Evolutionary conservation across 2,113 vertebrate species (phyloP).

Genomic region (Chloropsis hardwickii): DNA sequence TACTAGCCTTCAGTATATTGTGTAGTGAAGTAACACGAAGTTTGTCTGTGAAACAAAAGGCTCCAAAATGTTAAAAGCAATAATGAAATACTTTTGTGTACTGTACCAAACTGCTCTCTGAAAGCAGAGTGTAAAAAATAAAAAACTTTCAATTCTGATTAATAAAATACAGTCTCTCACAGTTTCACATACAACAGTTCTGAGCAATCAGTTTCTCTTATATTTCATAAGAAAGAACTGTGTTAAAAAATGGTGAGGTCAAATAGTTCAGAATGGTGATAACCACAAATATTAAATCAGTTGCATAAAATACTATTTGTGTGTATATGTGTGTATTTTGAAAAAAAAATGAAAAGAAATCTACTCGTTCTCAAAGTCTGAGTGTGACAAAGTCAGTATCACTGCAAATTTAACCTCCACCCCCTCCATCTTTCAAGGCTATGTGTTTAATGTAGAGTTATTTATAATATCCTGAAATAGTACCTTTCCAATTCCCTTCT

Average conservation of each 20-base stretch:
- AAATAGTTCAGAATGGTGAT: slow-evolving; percentile 16
- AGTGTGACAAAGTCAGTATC: not conserved
- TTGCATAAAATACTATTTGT: slow-evolving; percentile 9
- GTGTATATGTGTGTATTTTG: not conserved
- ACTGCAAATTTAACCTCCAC: not conserved
- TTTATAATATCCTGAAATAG: slow-evolving; percentile 19
- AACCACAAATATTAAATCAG: not conserved
- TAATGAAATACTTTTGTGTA: slow-evolving; percentile 51
- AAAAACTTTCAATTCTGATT: slow-evolving; percentile 13
- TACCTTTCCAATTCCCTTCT: not conserved
- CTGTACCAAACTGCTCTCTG: slow-evolving; percentile 24
- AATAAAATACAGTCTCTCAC: not conserved
- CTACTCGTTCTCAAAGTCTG: not conserved
- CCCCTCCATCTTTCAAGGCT: not conserved
- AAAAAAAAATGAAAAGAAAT: slow-evolving; percentile 15
- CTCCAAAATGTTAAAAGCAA: slow-evolving; percentile 66
- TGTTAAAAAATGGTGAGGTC: not conserved
- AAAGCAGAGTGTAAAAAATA: slow-evolving; percentile 8
- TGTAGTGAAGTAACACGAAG: slow-evolving; percentile 61
- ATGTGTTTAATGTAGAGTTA: not conserved
- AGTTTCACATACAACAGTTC: not conserved
- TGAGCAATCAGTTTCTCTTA: not conserved
- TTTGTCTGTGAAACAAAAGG: slow-evolving; percentile 66
- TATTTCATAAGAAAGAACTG: not conserved
- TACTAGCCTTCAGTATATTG: slow-evolving; percentile 77